Conservation (phyloP, 2,113 vertebrate species). For the Protobothrops flavoviridis region DNA sequence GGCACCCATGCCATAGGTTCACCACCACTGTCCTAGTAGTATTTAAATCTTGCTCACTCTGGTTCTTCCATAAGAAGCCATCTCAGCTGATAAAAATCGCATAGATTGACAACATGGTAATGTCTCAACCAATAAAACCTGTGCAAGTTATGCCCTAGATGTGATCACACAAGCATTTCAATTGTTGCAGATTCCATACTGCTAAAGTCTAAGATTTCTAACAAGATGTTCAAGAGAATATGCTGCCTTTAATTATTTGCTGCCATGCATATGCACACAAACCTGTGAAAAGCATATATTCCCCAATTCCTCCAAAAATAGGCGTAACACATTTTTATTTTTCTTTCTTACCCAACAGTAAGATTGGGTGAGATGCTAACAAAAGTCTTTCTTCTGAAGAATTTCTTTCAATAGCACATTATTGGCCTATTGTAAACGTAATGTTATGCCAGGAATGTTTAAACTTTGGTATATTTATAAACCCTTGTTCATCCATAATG, state of each 20-base stretch:
- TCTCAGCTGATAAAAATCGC: background rate
- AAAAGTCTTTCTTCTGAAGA: background rate
- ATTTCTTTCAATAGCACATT: background rate
- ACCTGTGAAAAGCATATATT: rapidly evolving
- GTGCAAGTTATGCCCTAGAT: background rate
- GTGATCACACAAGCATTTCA: background rate
- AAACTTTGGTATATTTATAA: background rate
- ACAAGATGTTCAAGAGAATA: constrained; percentile 21
- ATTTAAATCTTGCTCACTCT: constrained; percentile 4
- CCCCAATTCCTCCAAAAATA: background rate
- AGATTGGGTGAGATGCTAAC: background rate
- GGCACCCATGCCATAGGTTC: too few relatives aligned
- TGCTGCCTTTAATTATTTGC: background rate
- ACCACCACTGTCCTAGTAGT: constrained; percentile 15
- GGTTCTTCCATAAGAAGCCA: background rate
- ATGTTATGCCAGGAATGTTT: background rate
- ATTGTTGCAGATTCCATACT: rapidly evolving
- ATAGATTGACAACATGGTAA: constrained; percentile 11
- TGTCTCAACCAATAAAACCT: background rate
- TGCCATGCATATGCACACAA: background rate
- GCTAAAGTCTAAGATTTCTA: background rate
- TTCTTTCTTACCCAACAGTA: background rate
- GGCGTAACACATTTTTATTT: background rate
- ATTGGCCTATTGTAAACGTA: background rate
- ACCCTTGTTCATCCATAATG: background rate